These are phyloP conservation scores for Planococcus citri DNA, from an alignment of 1,140 invertebrate species.

Conservation along the genomic window DNA sequence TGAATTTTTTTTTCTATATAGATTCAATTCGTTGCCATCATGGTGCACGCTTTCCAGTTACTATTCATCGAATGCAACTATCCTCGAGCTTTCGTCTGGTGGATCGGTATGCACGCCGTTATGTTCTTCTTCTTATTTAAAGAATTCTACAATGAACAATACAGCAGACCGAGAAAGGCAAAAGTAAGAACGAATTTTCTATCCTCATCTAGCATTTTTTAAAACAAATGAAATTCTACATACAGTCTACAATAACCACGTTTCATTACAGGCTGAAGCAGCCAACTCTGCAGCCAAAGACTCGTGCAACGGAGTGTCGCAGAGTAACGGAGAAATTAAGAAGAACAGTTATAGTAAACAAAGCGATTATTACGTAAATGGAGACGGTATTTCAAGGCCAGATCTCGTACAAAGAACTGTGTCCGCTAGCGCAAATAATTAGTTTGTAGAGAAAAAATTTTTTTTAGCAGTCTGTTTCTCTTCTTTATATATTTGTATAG, in stretches of 20 bases:
- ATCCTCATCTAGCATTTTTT: not conserved
- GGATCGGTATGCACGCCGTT: constrained; percentile 57
- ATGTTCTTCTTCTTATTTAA: constrained; percentile 69
- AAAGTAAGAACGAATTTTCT: constrained; percentile 26
- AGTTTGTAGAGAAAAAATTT: not conserved
- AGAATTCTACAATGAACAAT: constrained; percentile 59
- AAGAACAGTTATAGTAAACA: constrained; percentile 28
- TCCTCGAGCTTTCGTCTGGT: constrained; percentile 57
- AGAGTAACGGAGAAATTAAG: constrained; percentile 21
- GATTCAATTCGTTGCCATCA: constrained; percentile 64
- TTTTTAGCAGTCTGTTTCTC: not conserved
- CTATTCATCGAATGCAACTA: constrained; percentile 77
- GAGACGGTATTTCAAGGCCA: constrained; percentile 26
- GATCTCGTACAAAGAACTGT: constrained; percentile 26
- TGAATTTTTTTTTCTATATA: constrained; percentile 28
- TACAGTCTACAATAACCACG: too few relatives aligned
- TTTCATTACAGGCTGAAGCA: constrained; percentile 23
- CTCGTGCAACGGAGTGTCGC: constrained; percentile 23
- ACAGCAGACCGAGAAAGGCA: constrained; percentile 34
- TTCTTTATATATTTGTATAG: too few relatives aligned
- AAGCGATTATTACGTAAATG: constrained; percentile 27
- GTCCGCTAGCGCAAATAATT: constrained; percentile 15
- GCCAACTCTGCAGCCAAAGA: constrained; percentile 22
- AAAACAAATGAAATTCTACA: too few relatives aligned
- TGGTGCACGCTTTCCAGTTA: constrained; percentile 69